Base-by-base conservation (phyloP, 2,888 invertebrate genomes). In the Cotesia congregata region DNA sequence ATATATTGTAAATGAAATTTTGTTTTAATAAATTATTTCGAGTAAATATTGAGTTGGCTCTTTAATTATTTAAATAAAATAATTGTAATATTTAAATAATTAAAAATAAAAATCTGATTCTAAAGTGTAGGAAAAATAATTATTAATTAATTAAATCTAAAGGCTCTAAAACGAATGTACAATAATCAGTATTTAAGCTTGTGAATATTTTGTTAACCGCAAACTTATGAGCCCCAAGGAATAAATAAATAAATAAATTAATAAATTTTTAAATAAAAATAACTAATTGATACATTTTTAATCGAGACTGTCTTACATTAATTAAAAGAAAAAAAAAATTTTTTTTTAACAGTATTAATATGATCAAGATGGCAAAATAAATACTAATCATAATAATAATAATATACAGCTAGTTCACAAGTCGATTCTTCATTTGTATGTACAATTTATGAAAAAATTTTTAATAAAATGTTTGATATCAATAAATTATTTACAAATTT, bases 161-260 rank as follows among this genome's bases (percentile, higher is more conserved):
- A 64, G 80, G 80, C 80, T 80, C 80, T 80, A 80, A 50, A 82
- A 78, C 79, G 77, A 77, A 77, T 77, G 81, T 82, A 80, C 81
- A 82, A 82, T 82, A 82, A 82, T 80, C 81, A 82, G 81, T 82
- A 82, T 81, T 82, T 82, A 82, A 80, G 81, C 80, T 82, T 80
- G 78, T 65, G 67, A 69, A 80, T 82, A 76, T 79, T 80, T 79
- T 80, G 74, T 78, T 76, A 76, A 71, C 76, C 72, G 72, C 72
- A 64, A 62, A 72, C 40, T 64, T 40, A 72, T 64, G 64, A 72
- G 64, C 20, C 64, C 59, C 64, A 41, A 40, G 20, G 68, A 41
- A 68, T 41, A 41, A 12, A 17, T 68, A 17, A 72, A 68, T 50
- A 50, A 65, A 65, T 65, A 30, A 20, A 12, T 38, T 38, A 65